A percentile compares a stretch with the other conserved stretches of the same genome.
These are phyloP conservation scores for Cacoxenus indagator DNA, from an alignment of 2,888 invertebrate genomes.

Conservation along the genomic window DNA sequence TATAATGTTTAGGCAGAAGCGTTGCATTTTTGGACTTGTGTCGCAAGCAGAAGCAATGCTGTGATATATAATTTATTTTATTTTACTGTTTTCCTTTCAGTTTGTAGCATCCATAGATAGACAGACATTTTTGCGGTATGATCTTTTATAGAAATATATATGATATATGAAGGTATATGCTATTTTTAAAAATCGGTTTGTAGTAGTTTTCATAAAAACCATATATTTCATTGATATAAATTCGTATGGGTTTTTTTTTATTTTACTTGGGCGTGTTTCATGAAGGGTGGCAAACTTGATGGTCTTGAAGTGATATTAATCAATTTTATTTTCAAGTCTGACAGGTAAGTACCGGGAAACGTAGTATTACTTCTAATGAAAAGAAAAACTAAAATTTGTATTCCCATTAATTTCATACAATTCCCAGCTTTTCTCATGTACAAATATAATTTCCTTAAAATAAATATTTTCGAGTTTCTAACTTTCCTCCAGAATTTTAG, in stretches of 20 bases:
- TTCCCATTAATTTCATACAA: no score
- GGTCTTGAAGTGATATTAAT: constrained; percentile 33
- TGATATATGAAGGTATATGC: neutral
- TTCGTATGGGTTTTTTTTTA: constrained; percentile 48
- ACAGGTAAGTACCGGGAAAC: no score
- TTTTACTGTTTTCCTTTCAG: neutral
- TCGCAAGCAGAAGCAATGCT: constrained; percentile 7
- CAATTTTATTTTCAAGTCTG: no score
- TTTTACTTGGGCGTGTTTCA: neutral
- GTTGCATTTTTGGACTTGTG: neutral
- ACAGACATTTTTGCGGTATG: neutral
- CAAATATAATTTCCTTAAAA: no score
- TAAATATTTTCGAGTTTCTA: no score
- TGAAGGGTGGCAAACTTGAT: constrained; percentile 19
- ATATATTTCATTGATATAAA: constrained; percentile 55
- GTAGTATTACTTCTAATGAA: no score
- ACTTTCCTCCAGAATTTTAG: no score
- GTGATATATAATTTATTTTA: neutral
- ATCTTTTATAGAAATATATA: neutral
- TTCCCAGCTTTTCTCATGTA: no score
- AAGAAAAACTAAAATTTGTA: no score
- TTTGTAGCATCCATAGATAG: neutral
- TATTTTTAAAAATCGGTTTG: neutral
- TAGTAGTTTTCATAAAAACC: constrained; percentile 40
- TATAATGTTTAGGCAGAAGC: constrained; percentile 24